Percentiles rank a stretch among this genome's conserved stretches.
Conservation (phyloP, 1,140 invertebrate species). For the Lepidotrigona ventralis region DNA sequence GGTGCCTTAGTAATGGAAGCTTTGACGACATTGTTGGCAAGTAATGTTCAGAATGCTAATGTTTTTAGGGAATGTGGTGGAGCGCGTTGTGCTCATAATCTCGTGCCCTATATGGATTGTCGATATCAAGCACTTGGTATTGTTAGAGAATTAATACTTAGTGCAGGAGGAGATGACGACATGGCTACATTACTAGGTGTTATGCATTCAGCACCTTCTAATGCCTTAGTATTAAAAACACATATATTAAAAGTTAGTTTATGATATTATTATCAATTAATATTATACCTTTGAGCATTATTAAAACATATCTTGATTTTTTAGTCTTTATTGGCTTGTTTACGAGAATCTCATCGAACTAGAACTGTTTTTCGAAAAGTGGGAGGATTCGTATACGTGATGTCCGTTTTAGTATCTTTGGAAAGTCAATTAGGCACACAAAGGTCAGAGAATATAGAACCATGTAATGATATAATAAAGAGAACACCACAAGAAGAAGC, state of each 20-base stretch:
- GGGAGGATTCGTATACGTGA: conserved; percentile 98
- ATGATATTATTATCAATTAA: not conserved
- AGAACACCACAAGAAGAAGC: conserved; percentile 72
- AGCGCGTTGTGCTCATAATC: conserved; percentile 93
- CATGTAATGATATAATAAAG: conserved; percentile 73
- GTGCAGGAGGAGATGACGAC: conserved; percentile 95
- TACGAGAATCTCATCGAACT: conserved; percentile 96
- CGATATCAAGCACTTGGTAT: conserved; percentile 89
- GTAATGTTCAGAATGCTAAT: conserved; percentile 93
- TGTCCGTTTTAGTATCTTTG: conserved; percentile 96
- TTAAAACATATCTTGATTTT: conserved; percentile 55
- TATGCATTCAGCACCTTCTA: conserved; percentile 92
- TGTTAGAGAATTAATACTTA: conserved; percentile 93
- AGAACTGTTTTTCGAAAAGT: conserved; percentile 98
- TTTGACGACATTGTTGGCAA: conserved; percentile 88
- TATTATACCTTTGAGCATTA: not conserved
- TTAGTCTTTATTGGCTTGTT: conserved; percentile 89
- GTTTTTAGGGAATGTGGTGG: conserved; percentile 96
- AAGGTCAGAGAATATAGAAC: conserved; percentile 69
- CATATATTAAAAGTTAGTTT: conserved; percentile 90
- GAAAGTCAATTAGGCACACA: conserved; percentile 88
- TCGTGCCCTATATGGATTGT: conserved; percentile 93
- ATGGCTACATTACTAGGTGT: conserved; percentile 95
- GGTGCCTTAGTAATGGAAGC: conserved; percentile 93
- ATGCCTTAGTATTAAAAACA: conserved; percentile 91